These are phyloP conservation scores for Neoniphon sammara DNA, from an alignment of 2,797 vertebrate species.

Conservation along the genomic window DNA sequence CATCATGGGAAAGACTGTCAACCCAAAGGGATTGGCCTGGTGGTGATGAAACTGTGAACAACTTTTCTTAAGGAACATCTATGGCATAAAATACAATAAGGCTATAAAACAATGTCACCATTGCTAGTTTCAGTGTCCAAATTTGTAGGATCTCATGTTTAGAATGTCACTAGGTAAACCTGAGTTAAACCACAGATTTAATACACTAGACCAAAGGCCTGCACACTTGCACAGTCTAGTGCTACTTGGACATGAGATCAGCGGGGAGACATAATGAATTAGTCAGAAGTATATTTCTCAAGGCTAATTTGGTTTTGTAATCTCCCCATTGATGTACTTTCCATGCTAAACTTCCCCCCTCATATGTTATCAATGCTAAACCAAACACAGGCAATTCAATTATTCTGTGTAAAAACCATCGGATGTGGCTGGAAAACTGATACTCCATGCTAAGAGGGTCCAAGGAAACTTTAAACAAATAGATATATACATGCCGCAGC, in stretches of 20 bases:
- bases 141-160: no score
- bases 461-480: conserved; percentile 54
- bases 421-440: conserved; percentile 46
- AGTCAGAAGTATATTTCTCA: conserved; percentile 41
- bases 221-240: conserved; percentile 6
- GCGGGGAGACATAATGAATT: conserved; percentile 7
- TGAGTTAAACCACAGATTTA: conserved; percentile 22
- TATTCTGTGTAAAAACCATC: conserved; percentile 32
- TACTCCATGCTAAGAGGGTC: conserved; percentile 34
- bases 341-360: conserved; percentile 35
- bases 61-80: no score
- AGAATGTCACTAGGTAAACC: neutral
- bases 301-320: conserved; percentile 47
- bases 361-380: conserved; percentile 52
- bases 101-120: no score
- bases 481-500: conserved; percentile 46
- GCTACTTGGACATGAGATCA: conserved; percentile 22
- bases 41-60: neutral
- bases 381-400: conserved; percentile 56
- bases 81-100: no score
- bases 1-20: conserved; percentile 53
- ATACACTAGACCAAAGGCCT: conserved; percentile 13
- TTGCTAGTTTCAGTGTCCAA: no score
- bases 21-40: conserved; percentile 22
- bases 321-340: conserved; percentile 40